Percentiles rank a stretch among this genome's conserved stretches.
Evolutionary conservation across 1,140 invertebrate species (phyloP).

Genomic region (Drosophila sproati): DNA sequence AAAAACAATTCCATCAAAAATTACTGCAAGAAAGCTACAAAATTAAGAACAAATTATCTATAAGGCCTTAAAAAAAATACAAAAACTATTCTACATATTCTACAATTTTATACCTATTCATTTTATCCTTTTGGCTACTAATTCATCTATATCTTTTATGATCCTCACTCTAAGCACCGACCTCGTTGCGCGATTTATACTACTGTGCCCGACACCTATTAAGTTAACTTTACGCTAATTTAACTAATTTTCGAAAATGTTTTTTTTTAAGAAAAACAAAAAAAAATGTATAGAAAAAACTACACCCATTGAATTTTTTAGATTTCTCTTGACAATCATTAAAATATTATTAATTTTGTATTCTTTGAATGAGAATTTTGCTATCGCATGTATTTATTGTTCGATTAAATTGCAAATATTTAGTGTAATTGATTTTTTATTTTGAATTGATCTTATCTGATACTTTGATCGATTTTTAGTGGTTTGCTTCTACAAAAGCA

Average conservation of each 20-base stretch:
- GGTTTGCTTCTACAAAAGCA: slow-evolving; percentile 39
- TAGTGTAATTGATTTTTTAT: slow-evolving; percentile 64
- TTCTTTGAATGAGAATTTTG: slow-evolving; percentile 55
- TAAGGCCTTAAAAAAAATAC: slow-evolving; percentile 41
- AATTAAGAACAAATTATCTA: slow-evolving; percentile 61
- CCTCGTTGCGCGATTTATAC: slow-evolving; percentile 53
- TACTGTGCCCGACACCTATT: slow-evolving; percentile 19
- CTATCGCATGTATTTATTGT: slow-evolving; percentile 80
- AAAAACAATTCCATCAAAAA: slow-evolving; percentile 46
- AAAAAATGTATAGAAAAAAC: slow-evolving; percentile 1
- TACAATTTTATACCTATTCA: slow-evolving; percentile 19
- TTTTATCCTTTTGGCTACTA: slow-evolving; percentile 35
- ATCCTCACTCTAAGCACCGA: slow-evolving; percentile 49
- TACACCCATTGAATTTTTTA: slow-evolving; percentile 50
- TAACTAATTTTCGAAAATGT: slow-evolving; percentile 42
- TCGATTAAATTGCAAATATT: slow-evolving; percentile 79
- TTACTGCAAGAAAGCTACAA: slow-evolving; percentile 33
- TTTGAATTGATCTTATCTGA: slow-evolving; percentile 15
- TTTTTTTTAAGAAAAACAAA: slow-evolving; percentile 8
- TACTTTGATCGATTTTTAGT: background rate
- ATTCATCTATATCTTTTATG: slow-evolving; percentile 25
- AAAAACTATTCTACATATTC: slow-evolving; percentile 31
- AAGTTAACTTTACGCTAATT: slow-evolving; percentile 50
- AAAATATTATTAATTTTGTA: slow-evolving; percentile 65
- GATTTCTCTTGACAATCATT: slow-evolving; percentile 62